Percentiles rank a stretch among this genome's conserved stretches.
Evolutionary conservation across 2,888 invertebrate genomes (phyloP).

Genomic region (Eurytoma californica): DNA sequence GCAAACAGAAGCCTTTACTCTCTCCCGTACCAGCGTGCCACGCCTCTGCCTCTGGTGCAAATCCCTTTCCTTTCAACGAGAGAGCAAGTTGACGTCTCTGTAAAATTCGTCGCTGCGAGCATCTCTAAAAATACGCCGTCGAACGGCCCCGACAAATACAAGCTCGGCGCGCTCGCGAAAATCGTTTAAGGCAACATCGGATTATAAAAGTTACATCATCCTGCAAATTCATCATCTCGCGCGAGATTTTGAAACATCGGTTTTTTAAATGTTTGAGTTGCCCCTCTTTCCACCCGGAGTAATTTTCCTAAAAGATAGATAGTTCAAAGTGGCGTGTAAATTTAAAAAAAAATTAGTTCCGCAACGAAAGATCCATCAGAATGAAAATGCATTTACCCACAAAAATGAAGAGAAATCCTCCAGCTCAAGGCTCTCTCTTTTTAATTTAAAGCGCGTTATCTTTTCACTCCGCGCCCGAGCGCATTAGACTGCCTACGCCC

Average conservation of each 20-base stretch:
- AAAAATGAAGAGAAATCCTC: neutral
- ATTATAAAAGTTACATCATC: slow-evolving; percentile 2
- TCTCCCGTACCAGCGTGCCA: slow-evolving; percentile 36
- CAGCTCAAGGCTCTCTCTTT: neutral
- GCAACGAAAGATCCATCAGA: neutral
- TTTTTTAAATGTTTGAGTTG: too few relatives aligned
- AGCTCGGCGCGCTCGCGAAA: neutral
- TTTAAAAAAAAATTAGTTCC: too few relatives aligned
- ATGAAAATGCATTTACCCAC: neutral
- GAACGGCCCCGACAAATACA: slow-evolving; percentile 15
- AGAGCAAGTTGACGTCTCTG: slow-evolving; percentile 35
- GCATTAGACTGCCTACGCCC: neutral
- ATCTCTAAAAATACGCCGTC: slow-evolving; percentile 31
- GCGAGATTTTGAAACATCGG: too few relatives aligned
- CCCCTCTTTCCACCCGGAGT: too few relatives aligned
- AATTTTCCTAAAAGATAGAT: too few relatives aligned
- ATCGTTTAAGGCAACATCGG: slow-evolving; percentile 4
- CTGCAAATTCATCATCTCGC: too few relatives aligned
- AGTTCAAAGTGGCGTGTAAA: too few relatives aligned
- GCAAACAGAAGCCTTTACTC: slow-evolving; percentile 60
- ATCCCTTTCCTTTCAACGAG: slow-evolving; percentile 50
- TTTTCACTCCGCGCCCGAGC: neutral
- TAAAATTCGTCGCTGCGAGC: slow-evolving; percentile 31
- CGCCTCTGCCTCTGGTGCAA: slow-evolving; percentile 30
- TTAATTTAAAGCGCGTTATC: neutral